These are phyloP conservation scores for Apaloderma vittatum DNA, from an alignment of 2,113 vertebrate genomes.

Conservation along the genomic window DNA sequence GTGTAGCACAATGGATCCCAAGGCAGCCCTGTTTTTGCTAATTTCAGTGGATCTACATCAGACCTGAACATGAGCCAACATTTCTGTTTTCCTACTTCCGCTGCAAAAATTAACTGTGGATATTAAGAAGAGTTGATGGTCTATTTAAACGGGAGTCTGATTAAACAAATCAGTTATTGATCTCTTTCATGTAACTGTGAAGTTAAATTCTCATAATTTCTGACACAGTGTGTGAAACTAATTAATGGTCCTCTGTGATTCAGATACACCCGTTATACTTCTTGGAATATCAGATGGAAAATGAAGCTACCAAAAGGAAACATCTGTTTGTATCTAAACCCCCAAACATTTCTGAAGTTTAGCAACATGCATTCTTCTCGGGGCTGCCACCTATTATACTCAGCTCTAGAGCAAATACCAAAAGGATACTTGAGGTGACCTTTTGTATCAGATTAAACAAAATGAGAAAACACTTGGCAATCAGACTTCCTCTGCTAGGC, in stretches of 20 bases:
- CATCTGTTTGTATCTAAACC: constrained; percentile 64
- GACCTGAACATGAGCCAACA: not conserved
- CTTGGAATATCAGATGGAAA: constrained; percentile 54
- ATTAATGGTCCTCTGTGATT: constrained; percentile 39
- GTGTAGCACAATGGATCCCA: not conserved
- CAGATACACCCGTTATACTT: not conserved
- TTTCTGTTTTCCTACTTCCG: not conserved
- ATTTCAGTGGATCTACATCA: not conserved
- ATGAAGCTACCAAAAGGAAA: constrained; percentile 74
- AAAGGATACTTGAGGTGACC: constrained; percentile 62
- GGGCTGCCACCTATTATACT: constrained; percentile 52
- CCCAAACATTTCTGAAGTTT: constrained; percentile 63
- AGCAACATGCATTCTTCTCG: constrained; percentile 61
- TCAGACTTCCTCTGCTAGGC: constrained; percentile 54
- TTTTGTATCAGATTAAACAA: constrained; percentile 69
- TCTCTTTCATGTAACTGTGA: not conserved
- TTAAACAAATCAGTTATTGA: not conserved
- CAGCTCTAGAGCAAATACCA: constrained; percentile 45
- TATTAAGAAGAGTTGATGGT: not conserved
- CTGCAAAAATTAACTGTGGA: not conserved
- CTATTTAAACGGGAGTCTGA: not conserved
- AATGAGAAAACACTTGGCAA: constrained; percentile 67
- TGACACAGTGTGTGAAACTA: constrained; percentile 19
- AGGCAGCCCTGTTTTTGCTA: not conserved
- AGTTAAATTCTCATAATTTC: not conserved